Percentiles rank a stretch among this genome's conserved stretches.
phyloP scores from a whole-genome alignment of 2,797 vertebrate species.

The Enteromius paludinosus region DNA sequence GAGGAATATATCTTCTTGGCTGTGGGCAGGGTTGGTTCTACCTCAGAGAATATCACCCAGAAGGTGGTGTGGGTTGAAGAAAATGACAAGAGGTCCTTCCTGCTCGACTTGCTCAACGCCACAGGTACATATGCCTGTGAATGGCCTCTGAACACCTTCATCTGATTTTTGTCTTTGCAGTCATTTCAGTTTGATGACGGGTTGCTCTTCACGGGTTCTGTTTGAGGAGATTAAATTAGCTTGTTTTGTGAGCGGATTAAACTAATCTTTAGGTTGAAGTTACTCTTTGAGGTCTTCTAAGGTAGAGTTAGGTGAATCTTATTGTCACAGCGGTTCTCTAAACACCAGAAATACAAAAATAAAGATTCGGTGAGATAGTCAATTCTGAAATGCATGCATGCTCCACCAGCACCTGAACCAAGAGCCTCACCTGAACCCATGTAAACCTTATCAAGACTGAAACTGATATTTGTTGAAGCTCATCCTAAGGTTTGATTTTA shows the following conservation, averaged over 20 bases:
- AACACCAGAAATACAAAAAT: not conserved
- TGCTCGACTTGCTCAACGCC: constrained; percentile 95
- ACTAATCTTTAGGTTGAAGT: not conserved
- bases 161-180: not conserved
- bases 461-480: constrained; percentile 60
- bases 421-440: constrained; percentile 22
- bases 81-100: constrained; percentile 93
- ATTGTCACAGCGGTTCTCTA: not conserved
- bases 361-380: not conserved
- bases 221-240: not conserved
- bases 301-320: not conserved
- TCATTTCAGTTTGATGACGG: not conserved
- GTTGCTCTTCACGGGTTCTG: not conserved
- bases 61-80: constrained; percentile 99
- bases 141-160: not conserved
- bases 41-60: constrained; percentile 98
- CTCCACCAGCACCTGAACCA: not conserved
- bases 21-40: constrained; percentile 96
- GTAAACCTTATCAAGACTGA: not conserved
- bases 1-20: constrained; percentile 98
- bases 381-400: not conserved
- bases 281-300: not conserved
- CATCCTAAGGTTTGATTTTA: constrained; percentile 80
- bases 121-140: constrained; percentile 82
- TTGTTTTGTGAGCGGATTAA: not conserved